Conservation (phyloP, 1,140 invertebrate species). For the Drosophila kurseongensis region DNA sequence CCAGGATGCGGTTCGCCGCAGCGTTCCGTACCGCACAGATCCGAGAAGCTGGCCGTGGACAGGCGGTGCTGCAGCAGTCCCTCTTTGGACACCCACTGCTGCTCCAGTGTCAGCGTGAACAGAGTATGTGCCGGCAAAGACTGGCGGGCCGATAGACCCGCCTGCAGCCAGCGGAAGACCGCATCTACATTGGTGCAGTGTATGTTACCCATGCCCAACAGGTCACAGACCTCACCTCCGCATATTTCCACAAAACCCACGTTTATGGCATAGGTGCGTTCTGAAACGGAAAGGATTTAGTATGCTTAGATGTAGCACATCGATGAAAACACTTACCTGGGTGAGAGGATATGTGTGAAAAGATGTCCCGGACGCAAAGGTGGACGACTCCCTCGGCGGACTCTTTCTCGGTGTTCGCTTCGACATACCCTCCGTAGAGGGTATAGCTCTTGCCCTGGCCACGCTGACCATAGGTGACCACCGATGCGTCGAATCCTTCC, state of each 20-base stretch:
- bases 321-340: slow-evolving; percentile 57
- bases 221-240: slow-evolving; percentile 86
- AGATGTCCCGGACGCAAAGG: slow-evolving; percentile 90
- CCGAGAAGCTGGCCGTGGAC: slow-evolving; percentile 89
- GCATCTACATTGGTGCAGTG: slow-evolving; percentile 86
- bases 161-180: slow-evolving; percentile 86
- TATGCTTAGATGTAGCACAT: no score
- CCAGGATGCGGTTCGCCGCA: slow-evolving; percentile 84
- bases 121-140: slow-evolving; percentile 85
- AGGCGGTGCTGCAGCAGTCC: slow-evolving; percentile 85
- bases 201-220: slow-evolving; percentile 86
- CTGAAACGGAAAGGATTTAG: slow-evolving; percentile 36
- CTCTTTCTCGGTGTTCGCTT: slow-evolving; percentile 88
- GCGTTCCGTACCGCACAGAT: slow-evolving; percentile 87
- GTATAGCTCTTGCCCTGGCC: slow-evolving; percentile 92
- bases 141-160: slow-evolving; percentile 83
- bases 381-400: slow-evolving; percentile 91
- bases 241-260: slow-evolving; percentile 89
- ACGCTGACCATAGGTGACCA: slow-evolving; percentile 91
- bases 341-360: slow-evolving; percentile 87
- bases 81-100: slow-evolving; percentile 87
- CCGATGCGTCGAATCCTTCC: slow-evolving; percentile 90
- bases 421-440: slow-evolving; percentile 90
- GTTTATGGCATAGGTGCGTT: slow-evolving; percentile 87
- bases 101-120: slow-evolving; percentile 89